Evolutionary conservation across 1,140 invertebrate genomes (phyloP).

Genomic region (Drosophila carrolli): DNA sequence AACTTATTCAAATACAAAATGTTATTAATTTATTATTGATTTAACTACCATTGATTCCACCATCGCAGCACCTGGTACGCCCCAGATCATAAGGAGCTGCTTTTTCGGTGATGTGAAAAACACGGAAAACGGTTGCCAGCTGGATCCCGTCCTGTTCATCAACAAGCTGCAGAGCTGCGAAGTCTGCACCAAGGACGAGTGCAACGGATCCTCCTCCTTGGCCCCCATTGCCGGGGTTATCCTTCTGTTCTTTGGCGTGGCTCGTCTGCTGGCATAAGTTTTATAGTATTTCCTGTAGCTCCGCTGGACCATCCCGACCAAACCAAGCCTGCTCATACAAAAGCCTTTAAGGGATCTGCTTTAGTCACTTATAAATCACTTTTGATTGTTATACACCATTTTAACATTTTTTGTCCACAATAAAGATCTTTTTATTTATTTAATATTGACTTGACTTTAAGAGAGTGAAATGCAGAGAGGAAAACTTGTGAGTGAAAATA

Average conservation of each 20-base stretch:
- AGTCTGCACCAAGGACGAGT: constrained; percentile 72
- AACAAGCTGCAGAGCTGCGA: constrained; percentile 71
- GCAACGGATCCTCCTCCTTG: constrained; percentile 66
- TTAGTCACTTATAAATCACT: constrained; percentile 16
- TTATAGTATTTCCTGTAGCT: background rate
- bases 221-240: constrained; percentile 66
- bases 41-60: no score
- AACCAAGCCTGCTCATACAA: no score
- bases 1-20: no score
- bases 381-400: constrained; percentile 28
- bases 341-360: constrained; percentile 4
- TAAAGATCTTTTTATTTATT: no score
- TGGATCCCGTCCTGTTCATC: constrained; percentile 53
- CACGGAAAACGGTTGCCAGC: constrained; percentile 56
- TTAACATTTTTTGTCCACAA: no score
- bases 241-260: constrained; percentile 67
- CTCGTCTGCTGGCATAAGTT: constrained; percentile 71
- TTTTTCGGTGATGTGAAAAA: constrained; percentile 69
- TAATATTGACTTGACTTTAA: no score
- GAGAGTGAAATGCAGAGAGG: constrained; percentile 1
- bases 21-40: no score
- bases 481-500: background rate
- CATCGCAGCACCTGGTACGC: constrained; percentile 47
- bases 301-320: no score
- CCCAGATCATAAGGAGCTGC: constrained; percentile 67